Evolutionary conservation across 2,797 vertebrate species (phyloP), one percentile per base, ranked within the genome.

Genomic region (Apogon hyalosoma): DNA sequence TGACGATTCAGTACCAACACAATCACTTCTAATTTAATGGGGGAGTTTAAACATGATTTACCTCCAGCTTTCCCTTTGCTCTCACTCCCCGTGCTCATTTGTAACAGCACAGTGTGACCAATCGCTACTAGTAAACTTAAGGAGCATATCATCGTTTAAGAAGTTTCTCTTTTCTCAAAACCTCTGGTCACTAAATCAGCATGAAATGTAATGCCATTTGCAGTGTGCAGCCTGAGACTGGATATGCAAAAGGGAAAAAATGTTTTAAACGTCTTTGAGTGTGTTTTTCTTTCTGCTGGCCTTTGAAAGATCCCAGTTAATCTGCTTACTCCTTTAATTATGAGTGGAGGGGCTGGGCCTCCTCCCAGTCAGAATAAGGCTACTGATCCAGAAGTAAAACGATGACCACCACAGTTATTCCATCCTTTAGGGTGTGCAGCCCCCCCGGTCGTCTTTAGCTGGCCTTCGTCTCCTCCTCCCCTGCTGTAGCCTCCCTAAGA

Each of bases 321-420:
- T 95, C 92, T 92, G 86, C 93, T 91, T 93, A 93, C 92, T 93
- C 93, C 93, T 95, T 95, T 95, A 94, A 94, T 93, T 92, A 93
- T 88, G 84, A 75, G 79, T 70, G 75, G 82, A 87, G 85, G 91
- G 87, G 88, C 85, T 85, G 91, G 92, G 90, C 89, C 88, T 92
- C 87, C 90, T 90, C 88, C 86, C 79, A 57, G 88, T 85, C 92
- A 91, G 93, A 96, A 96, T 94, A 90, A 86, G 88, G 82, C 91
- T 93, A 91, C 90, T 96, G 95, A 96, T 95, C 95, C 95, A 90
- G 94, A 94, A 95, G 86, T 91, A 93, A 95, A 95, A 89, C 92
- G 93, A 94, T 95, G 94, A 93, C 94, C 93, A 92, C 91, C 92
- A 87, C 92, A 93, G 92, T 92, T 96, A 92, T 95, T 94, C 93